Base-by-base conservation (phyloP, 2,797 vertebrate species). In the Nannoperca australis region DNA sequence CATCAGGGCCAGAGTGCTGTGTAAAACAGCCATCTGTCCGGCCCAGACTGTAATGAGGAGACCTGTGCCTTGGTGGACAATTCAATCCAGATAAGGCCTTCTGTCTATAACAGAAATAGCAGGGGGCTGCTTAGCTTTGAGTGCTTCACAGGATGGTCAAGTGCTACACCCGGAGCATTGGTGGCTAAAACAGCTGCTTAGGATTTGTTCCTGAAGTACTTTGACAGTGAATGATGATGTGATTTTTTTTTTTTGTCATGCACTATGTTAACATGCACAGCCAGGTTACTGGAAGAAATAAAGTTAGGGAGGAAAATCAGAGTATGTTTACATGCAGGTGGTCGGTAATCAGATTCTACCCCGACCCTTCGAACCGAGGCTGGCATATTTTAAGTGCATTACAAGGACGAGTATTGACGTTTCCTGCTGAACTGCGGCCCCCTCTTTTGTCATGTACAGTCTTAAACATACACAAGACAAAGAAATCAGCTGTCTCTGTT, bases 11-110 rank as follows among this genome's bases (percentile, higher is more conserved):
- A 47, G 65, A 68, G 73, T 69, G 81, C 64, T 77, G 53, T 73
- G 50, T 74, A 69, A 78, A 86, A 40, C 81, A 79, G 76, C 90
- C 84, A 83, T 92, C 80, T 88, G 79, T 73, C 69, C 59, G 47
- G 50, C 22, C 30, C 66, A 27, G 2, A 38, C 51, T 78, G 44
- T 85, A 85, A 91, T 80, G 56, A 85, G 70, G 53, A 73, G 65
- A 76, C 67, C 67, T 83, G 55, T 69, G 72, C 51, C 42, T 61
- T 67, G 38, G 63, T 76, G 69, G 83, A 87, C 74, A 70, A 62
- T 67, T 67, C 53, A 32, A 59, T 78, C 58, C 40, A 56, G 67
- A 73, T 70, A 14, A 47, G 17, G 17, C 45, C 67, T 77, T 69
- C 50, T 58, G 73, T 64, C 49, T 51, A 2, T 13, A 62, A 42